Percentiles rank a stretch among this genome's conserved stretches.
phyloP scores from a whole-genome alignment of 2,113 vertebrate genomes.

The Tricholaema leucomelas region DNA sequence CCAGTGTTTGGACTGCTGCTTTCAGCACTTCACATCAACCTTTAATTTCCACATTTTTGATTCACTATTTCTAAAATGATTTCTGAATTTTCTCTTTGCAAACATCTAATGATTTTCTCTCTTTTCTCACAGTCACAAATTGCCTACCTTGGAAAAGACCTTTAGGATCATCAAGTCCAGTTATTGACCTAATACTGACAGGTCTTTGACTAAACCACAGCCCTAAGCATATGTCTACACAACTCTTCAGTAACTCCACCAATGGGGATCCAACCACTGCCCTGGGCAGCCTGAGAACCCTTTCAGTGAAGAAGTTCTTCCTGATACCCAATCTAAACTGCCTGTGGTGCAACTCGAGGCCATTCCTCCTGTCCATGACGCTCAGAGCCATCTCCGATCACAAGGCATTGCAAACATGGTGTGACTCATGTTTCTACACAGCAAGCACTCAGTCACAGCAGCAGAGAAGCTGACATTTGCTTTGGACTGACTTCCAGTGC shows the following conservation, averaged over 20 bases:
- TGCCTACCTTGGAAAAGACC: too few species aligned
- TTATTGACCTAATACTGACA: too few species aligned
- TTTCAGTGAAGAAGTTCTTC: too few species aligned
- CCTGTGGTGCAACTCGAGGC: too few species aligned
- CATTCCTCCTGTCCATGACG: too few species aligned
- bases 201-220: too few species aligned
- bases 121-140: not conserved
- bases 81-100: not conserved
- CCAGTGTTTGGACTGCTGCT: fast-evolving
- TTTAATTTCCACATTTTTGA: not conserved
- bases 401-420: not conserved
- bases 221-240: too few species aligned
- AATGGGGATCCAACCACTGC: too few species aligned
- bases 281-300: too few species aligned
- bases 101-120: not conserved
- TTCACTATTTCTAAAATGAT: not conserved
- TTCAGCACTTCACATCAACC: not conserved
- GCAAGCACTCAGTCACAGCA: not conserved
- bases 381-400: not conserved
- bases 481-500: not conserved
- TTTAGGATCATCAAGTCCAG: too few species aligned
- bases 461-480: not conserved
- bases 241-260: too few species aligned
- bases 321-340: too few species aligned
- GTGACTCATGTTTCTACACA: not conserved